Evolutionary conservation across 2,797 vertebrate species (phyloP).

Genomic region (Cirrhinus mrigala): DNA sequence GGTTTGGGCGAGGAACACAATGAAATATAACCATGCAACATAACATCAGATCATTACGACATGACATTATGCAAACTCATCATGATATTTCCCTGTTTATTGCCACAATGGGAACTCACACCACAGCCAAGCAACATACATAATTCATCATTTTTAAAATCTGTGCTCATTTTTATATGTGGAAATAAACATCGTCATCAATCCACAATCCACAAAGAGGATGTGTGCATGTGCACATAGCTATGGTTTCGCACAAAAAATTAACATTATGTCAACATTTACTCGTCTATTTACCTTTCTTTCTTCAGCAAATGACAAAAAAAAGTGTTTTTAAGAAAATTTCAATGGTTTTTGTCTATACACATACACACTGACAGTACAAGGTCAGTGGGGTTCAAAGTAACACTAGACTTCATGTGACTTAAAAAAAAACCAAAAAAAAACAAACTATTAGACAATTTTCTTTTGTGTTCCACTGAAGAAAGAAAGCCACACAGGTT

Average conservation of each 20-base stretch:
- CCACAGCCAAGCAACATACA: not conserved
- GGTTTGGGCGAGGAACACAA: not conserved
- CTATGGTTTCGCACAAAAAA: not conserved
- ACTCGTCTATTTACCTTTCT: not conserved
- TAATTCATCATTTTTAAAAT: not conserved
- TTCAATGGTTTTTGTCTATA: not conserved
- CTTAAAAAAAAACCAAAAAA: not conserved
- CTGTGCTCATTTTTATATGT: not conserved
- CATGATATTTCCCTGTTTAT: not conserved
- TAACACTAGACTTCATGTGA: not conserved
- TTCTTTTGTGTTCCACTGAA: not conserved
- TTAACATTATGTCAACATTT: not conserved
- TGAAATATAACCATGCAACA: not conserved
- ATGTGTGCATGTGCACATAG: not conserved
- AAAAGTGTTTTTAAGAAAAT: not conserved
- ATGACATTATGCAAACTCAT: not conserved
- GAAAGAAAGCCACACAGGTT: not conserved
- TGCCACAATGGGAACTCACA: not conserved
- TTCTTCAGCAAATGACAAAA: no score
- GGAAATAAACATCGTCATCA: not conserved
- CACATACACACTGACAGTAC: no score
- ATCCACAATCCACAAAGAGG: not conserved
- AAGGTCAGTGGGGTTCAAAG: not conserved
- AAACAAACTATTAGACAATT: not conserved
- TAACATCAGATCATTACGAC: not conserved